Conservation (phyloP, 2,797 vertebrate species). For the Siniperca obscura region DNA sequence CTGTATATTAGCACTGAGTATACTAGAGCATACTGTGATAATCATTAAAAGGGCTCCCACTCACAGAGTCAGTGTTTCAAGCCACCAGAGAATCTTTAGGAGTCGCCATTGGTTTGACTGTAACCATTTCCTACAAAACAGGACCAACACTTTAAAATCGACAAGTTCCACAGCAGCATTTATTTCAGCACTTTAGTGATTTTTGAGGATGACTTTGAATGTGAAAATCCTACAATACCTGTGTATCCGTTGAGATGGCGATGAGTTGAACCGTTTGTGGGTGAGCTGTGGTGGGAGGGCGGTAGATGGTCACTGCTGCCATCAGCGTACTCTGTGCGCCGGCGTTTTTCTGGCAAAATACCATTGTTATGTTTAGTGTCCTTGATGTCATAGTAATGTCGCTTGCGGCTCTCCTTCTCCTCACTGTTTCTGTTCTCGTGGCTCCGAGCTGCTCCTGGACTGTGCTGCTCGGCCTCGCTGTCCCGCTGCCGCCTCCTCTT, state of each 20-base stretch:
- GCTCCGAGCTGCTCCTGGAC: constrained; percentile 31
- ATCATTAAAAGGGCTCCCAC: constrained; percentile 29
- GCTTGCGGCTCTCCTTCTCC: constrained; percentile 73
- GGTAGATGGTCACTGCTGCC: constrained; percentile 4
- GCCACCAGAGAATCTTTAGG: constrained; percentile 63
- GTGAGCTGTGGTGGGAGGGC: constrained; percentile 33
- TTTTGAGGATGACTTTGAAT: neutral
- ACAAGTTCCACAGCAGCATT: neutral
- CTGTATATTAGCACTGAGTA: neutral
- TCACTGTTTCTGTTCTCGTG: constrained; percentile 64
- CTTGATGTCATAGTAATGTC: constrained; percentile 47
- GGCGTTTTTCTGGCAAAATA: constrained; percentile 58
- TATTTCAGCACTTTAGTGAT: neutral
- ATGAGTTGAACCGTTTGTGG: constrained; percentile 48
- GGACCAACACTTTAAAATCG: neutral
- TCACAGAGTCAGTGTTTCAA: constrained; percentile 72
- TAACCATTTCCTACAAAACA: constrained; percentile 73
- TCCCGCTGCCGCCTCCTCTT: constrained; percentile 86
- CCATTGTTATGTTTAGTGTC: constrained; percentile 59
- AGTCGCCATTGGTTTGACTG: constrained; percentile 68
- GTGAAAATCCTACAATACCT: constrained; percentile 60
- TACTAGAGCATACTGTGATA: neutral
- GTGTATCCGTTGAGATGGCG: constrained; percentile 74
- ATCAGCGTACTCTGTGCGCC: constrained; percentile 19
- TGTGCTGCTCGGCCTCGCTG: constrained; percentile 68